Conservation (phyloP, 2,888 invertebrate genomes). For the Anthophora plumipes region DNA sequence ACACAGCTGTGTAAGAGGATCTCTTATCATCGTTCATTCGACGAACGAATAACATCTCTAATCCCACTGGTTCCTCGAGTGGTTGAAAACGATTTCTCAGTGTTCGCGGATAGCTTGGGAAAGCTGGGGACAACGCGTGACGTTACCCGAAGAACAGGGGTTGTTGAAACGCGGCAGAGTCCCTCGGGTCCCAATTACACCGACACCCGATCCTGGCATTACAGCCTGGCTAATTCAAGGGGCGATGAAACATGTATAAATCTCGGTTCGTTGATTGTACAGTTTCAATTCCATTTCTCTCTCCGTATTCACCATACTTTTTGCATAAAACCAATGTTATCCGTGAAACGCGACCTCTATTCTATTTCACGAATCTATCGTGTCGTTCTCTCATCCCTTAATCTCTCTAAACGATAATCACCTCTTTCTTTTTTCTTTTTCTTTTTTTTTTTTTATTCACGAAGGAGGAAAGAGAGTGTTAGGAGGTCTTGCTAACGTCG, state of each 20-base stretch:
- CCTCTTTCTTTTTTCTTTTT: neutral
- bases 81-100: constrained; percentile 8
- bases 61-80: neutral
- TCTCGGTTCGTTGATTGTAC: constrained; percentile 79
- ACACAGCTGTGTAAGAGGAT: no score
- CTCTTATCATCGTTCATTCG: neutral
- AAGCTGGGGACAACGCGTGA: constrained; percentile 62
- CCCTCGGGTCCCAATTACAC: constrained; percentile 85
- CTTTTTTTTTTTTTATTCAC: neutral
- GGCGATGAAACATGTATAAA: constrained; percentile 81
- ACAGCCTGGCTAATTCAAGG: constrained; percentile 83
- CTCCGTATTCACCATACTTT: constrained; percentile 5
- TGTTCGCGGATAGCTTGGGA: constrained; percentile 60
- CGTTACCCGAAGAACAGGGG: constrained; percentile 59
- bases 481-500: constrained; percentile 17
- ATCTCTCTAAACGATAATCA: neutral
- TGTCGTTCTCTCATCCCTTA: neutral
- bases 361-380: constrained; percentile 11
- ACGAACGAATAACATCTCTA: no score
- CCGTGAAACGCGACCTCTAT: constrained; percentile 12
- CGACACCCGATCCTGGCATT: constrained; percentile 84
- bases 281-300: constrained; percentile 75
- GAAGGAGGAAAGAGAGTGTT: neutral
- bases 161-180: constrained; percentile 76
- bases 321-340: constrained; percentile 5